These are phyloP conservation scores for Globicephala melas DNA, from an alignment of 2,113 vertebrate species.

Conservation along the genomic window DNA sequence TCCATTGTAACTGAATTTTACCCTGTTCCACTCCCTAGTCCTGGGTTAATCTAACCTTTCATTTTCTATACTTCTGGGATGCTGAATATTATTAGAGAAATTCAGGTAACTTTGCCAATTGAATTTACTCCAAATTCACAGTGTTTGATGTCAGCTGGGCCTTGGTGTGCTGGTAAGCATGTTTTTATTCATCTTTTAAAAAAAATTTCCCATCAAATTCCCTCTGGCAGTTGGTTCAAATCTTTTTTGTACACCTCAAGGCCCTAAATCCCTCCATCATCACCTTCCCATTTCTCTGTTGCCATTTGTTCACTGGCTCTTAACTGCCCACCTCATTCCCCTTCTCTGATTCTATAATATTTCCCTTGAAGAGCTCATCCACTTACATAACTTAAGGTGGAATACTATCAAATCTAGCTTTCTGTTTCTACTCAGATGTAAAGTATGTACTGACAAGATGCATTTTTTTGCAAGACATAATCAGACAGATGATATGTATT, in stretches of 20 bases:
- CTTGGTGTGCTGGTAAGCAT: background rate
- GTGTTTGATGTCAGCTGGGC: slow-evolving; percentile 20
- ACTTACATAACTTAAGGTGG: background rate
- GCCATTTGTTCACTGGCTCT: background rate
- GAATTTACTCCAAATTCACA: slow-evolving; percentile 19
- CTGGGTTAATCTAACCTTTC: slow-evolving; percentile 51
- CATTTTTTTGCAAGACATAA: background rate
- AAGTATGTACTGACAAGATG: background rate
- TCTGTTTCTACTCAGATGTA: background rate
- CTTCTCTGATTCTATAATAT: background rate
- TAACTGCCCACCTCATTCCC: background rate
- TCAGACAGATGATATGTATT: background rate
- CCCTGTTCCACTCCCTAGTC: background rate
- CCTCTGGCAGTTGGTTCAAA: background rate
- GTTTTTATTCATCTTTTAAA: slow-evolving; percentile 15
- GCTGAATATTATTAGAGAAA: slow-evolving; percentile 48
- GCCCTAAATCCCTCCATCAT: background rate
- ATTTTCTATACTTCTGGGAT: slow-evolving; percentile 57
- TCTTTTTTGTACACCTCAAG: background rate
- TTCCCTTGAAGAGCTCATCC: background rate
- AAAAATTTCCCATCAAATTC: background rate
- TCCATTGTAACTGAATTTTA: slow-evolving; percentile 15
- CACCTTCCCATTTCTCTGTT: background rate
- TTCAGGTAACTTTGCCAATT: slow-evolving; percentile 21
- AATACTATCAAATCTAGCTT: background rate